phyloP scores from a whole-genome alignment of 2,888 invertebrate genomes.

The Carpatolechia fugitivella region DNA sequence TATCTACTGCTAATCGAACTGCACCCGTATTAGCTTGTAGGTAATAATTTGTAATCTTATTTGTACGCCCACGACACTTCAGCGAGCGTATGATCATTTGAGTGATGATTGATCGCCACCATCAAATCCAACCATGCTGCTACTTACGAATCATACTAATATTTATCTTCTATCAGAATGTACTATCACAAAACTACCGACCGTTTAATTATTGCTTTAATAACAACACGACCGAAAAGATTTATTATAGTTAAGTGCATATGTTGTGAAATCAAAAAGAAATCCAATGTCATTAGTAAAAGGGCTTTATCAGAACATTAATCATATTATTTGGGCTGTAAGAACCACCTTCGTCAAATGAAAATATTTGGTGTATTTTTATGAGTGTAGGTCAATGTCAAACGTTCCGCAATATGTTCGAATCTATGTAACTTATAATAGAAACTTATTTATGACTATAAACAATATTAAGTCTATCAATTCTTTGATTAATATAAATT shows the following conservation, averaged over 20 bases:
- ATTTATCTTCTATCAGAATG: conserved; percentile 9
- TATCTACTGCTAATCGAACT: not conserved
- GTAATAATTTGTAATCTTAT: not conserved
- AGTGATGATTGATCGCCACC: conserved; percentile 9
- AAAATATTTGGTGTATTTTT: conserved; percentile 1
- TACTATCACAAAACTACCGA: conserved; percentile 19
- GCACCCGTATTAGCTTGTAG: not conserved
- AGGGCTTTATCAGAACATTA: conserved; percentile 49
- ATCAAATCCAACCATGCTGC: not conserved
- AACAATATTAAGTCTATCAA: too few relatives aligned
- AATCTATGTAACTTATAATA: not conserved
- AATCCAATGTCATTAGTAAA: conserved; percentile 58
- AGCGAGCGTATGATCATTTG: not conserved
- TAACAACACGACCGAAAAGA: conserved; percentile 42
- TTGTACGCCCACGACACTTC: conserved; percentile 6
- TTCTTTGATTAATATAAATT: too few relatives aligned
- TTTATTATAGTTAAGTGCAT: conserved; percentile 41
- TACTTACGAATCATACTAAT: conserved; percentile 7
- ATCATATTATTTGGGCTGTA: conserved; percentile 43
- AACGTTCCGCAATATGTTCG: not conserved
- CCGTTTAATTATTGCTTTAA: conserved; percentile 36
- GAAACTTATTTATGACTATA: too few relatives aligned
- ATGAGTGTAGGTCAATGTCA: conserved; percentile 7
- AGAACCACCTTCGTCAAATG: conserved; percentile 1
- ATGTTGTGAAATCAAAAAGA: conserved; percentile 49